Percentiles rank a stretch among this genome's conserved stretches.
Evolutionary conservation across 2,888 invertebrate species (phyloP).

Genomic region (Callyntrura guangdongensis): DNA sequence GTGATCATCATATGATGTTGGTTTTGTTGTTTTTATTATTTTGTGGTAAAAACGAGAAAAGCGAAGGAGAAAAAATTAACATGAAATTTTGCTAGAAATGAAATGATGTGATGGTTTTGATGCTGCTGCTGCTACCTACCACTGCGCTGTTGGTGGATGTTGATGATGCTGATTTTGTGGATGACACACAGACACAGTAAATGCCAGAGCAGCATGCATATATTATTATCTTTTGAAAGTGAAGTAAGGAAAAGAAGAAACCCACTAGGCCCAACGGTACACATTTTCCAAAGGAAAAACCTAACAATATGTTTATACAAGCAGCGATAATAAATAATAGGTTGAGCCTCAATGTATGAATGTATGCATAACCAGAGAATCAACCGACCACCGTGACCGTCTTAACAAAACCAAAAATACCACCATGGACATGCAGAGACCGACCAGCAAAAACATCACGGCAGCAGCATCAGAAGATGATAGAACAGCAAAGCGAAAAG

Average conservation of each 20-base stretch:
- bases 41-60: conserved; percentile 5
- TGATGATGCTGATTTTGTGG: conserved; percentile 10
- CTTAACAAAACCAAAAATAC: conserved; percentile 60
- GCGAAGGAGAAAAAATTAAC: neutral
- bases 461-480: conserved; percentile 23
- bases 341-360: neutral
- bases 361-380: neutral
- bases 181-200: conserved; percentile 67
- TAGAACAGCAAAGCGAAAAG: conserved; percentile 20
- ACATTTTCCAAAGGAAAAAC: too few relatives aligned
- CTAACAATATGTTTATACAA: neutral
- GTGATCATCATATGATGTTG: neutral
- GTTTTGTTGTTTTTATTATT: conserved; percentile 29
- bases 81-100: conserved; percentile 38
- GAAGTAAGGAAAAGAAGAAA: conserved; percentile 17
- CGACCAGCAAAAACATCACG: conserved; percentile 44
- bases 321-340: neutral
- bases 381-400: conserved; percentile 52
- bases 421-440: conserved; percentile 35
- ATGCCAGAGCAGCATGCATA: neutral
- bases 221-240: conserved; percentile 26
- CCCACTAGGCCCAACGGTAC: neutral
- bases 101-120: neutral
- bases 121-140: neutral
- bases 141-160: conserved; percentile 1